Evolutionary conservation across 1,140 invertebrate species (phyloP), one percentile per base, ranked within the genome.

Genomic region (Heterodera schachtii): DNA sequence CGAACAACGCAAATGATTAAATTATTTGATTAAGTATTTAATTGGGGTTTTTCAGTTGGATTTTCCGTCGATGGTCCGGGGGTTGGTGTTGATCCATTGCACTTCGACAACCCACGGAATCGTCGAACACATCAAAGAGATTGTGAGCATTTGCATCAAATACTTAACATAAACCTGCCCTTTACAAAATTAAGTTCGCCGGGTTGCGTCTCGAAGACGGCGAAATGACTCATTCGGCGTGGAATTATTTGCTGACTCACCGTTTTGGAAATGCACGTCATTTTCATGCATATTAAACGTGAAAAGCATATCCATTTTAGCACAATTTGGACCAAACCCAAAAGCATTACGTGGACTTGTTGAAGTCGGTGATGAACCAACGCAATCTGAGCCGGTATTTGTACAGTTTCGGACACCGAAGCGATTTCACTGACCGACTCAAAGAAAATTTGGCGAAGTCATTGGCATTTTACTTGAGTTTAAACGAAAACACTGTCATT

Each of bases 211-310:
- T 92, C 57, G 90, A 90, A 69, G 91, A 86, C 74, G 92, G 87
- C 21, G 87, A 92, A 16, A 91, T 94, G 88, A 93, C 93, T 43
- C 93, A 94, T 84, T 52, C 93, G 1, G 94, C 94, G 71, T 94
- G 94, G 90, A 93, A 94, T 86, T 95, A 94, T 90, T 92, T 96
- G 80, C 93, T 95, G 82, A 94, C 95, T 89, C 95, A 96, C 90
- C 94, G 95, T 92, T 96, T 96, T 91, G 95, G 95, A 90, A 71
- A 71, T 71, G 69, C 43, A 11, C 21, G 3, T 31, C 41, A 71
- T 43, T 43, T 6, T 6, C 9, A 71, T 43, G 1, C 19, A 0
- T 64, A 64, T 31, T 19, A n/a, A 41, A 46, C 6, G 7, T 16
- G 43, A 9, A 43, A 46, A 43, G 9, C 6, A 44, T n/a, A 9